Percentiles rank a stretch among this genome's conserved stretches.
Conservation (phyloP, 92 coral and sea anemone species). For the Heteractis magnifica region DNA sequence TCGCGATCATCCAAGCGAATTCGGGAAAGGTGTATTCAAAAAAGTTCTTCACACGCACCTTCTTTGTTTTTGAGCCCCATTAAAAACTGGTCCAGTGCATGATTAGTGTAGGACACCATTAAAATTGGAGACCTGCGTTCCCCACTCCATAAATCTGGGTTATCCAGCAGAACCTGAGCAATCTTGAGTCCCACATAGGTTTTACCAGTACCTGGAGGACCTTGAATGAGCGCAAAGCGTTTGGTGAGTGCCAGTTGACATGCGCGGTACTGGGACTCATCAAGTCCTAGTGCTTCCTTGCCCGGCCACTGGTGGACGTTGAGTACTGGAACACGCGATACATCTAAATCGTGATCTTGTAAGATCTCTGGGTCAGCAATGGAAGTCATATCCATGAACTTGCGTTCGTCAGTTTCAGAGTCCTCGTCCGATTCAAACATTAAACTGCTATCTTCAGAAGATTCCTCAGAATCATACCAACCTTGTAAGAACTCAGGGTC, state of each 20-base stretch:
- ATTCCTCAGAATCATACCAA: background rate
- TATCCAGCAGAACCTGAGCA: conserved; percentile 67
- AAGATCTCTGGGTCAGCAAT: background rate
- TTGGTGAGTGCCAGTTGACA: conserved; percentile 78
- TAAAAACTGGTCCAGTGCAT: conserved; percentile 91
- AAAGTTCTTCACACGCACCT: conserved; percentile 12
- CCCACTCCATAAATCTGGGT: conserved; percentile 49
- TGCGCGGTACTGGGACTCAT: conserved; percentile 86
- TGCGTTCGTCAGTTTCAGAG: background rate
- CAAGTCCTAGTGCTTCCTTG: conserved; percentile 67
- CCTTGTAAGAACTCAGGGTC: no score
- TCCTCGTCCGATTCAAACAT: background rate
- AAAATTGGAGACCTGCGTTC: conserved; percentile 55
- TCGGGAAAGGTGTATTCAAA: no score
- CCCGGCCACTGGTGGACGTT: conserved; percentile 70
- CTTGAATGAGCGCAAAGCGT: conserved; percentile 87
- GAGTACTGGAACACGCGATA: conserved; percentile 26
- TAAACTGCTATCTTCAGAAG: background rate
- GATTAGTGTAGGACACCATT: conserved; percentile 89
- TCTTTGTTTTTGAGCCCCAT: conserved; percentile 61
- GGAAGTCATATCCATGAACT: background rate
- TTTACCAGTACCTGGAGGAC: conserved; percentile 98
- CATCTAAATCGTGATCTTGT: background rate
- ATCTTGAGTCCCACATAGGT: conserved; percentile 93
- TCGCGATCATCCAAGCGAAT: no score